phyloP scores from a whole-genome alignment of 2,113 vertebrate genomes.

The Poeciliopsis turrubarensis region DNA sequence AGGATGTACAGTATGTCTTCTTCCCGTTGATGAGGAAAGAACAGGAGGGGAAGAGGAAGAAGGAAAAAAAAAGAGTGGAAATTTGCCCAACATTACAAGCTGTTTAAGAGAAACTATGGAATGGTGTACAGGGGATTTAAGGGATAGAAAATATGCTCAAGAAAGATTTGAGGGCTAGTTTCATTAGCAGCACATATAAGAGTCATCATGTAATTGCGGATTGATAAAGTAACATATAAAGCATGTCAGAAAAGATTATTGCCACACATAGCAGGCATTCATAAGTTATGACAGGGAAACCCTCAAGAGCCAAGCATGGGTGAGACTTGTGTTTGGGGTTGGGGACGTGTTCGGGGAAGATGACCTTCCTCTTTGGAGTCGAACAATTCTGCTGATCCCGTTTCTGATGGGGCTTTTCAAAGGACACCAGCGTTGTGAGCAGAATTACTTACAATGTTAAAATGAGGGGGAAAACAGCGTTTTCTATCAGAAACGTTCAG shows the following conservation, averaged over 20 bases:
- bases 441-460: conserved; percentile 21
- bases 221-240: background rate
- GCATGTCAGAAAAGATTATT: conserved; percentile 39
- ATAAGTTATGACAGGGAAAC: conserved; percentile 35
- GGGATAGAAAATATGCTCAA: background rate
- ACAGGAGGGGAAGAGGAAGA: conserved; percentile 13
- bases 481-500: conserved; percentile 2
- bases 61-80: background rate
- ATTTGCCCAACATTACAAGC: conserved; percentile 35
- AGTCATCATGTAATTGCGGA: background rate
- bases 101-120: conserved; percentile 30
- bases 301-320: conserved; percentile 8
- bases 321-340: background rate
- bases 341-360: background rate
- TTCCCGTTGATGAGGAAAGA: conserved; percentile 26
- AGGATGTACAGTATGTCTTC: conserved; percentile 54
- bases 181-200: background rate
- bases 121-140: background rate
- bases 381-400: conserved; percentile 20
- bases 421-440: conserved; percentile 9
- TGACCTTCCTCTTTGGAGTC: conserved; percentile 41
- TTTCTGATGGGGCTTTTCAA: conserved; percentile 16
- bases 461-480: conserved; percentile 1
- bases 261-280: conserved; percentile 36
- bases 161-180: conserved; percentile 9